Evolutionary conservation across 2,113 vertebrate genomes (phyloP).

Genomic region (Gavialis gangeticus): DNA sequence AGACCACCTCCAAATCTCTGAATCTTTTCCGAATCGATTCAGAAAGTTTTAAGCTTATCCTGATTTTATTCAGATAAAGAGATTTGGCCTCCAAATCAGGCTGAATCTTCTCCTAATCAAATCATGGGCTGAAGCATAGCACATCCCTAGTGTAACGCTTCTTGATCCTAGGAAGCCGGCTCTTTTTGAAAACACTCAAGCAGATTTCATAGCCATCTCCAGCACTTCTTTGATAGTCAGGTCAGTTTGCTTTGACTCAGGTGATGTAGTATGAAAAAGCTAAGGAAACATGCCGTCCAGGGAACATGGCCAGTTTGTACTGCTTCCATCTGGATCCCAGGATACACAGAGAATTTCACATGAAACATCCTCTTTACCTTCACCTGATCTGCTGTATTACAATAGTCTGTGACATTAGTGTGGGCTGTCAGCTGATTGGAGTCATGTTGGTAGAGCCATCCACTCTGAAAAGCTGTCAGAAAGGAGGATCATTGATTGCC

Average conservation of each 20-base stretch:
- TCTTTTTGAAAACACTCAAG: neutral
- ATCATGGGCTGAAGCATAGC: neutral
- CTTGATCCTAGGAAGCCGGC: neutral
- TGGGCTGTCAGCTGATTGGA: neutral
- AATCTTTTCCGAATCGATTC: too few species aligned
- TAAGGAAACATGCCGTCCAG: neutral
- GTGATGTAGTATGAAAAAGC: neutral
- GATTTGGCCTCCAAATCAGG: too few species aligned
- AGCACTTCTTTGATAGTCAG: neutral
- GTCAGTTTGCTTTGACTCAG: neutral
- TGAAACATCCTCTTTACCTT: too few species aligned
- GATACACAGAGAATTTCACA: neutral
- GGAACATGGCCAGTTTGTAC: neutral
- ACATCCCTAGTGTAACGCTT: neutral
- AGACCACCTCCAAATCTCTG: too few species aligned
- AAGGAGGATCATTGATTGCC: neutral
- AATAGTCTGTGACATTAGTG: neutral
- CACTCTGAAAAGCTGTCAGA: neutral
- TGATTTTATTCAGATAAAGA: too few species aligned
- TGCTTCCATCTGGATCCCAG: neutral
- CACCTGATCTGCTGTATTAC: neutral
- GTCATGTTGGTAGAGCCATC: neutral
- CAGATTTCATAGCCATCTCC: neutral
- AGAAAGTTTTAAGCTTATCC: too few species aligned
- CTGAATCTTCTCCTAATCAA: too few species aligned